These are phyloP conservation scores for Sarotherodon lohbergeri DNA, from an alignment of 2,113 vertebrate genomes.

Conservation along the genomic window DNA sequence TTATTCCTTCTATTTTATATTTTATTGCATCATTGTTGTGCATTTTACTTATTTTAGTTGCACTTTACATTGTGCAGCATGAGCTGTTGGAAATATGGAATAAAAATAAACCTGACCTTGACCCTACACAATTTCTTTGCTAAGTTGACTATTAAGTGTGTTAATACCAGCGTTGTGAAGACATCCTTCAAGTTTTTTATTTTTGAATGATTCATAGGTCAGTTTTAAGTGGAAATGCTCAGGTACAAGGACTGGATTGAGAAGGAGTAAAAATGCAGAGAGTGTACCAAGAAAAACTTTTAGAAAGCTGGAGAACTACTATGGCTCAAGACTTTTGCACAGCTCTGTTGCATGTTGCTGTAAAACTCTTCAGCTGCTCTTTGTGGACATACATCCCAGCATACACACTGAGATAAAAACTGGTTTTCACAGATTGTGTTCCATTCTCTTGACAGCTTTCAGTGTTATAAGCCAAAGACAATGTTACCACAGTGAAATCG, in stretches of 20 bases:
- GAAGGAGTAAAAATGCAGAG: not conserved
- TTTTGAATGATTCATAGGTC: not conserved
- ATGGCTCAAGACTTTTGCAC: not conserved
- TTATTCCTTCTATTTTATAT: not conserved
- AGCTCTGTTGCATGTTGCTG: not conserved
- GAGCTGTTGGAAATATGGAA: not conserved
- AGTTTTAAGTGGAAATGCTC: not conserved
- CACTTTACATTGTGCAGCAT: not conserved
- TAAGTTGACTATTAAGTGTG: not conserved
- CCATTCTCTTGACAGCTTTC: not conserved
- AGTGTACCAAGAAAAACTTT: not conserved
- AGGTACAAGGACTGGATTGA: not conserved
- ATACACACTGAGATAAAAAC: not conserved
- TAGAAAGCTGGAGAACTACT: not conserved
- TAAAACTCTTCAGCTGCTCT: not conserved
- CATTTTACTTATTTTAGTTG: not conserved
- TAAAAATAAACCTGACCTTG: not conserved
- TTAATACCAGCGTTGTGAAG: not conserved
- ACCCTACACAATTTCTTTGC: not conserved
- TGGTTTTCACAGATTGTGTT: not conserved
- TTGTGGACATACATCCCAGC: not conserved
- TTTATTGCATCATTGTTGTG: not conserved
- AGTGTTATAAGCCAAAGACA: not conserved
- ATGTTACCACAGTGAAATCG: not conserved
- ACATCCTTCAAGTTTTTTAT: not conserved